Conservation (phyloP, 2,888 invertebrate genomes). For the Eilema griseolum region DNA sequence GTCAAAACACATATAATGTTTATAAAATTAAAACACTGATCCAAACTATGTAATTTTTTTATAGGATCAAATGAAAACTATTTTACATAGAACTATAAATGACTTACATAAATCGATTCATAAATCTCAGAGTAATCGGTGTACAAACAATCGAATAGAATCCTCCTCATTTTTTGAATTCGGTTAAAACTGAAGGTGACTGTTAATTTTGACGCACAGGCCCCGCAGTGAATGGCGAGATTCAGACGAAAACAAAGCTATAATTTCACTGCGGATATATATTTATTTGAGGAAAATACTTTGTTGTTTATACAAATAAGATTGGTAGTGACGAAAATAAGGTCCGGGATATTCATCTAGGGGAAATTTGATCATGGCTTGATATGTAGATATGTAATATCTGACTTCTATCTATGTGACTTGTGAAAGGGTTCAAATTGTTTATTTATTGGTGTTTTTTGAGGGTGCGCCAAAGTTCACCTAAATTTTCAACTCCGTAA, state of each 20-base stretch:
- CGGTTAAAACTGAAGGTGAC: conserved; percentile 26
- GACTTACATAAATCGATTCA: too few species aligned
- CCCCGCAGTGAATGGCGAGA: conserved; percentile 45
- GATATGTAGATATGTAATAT: conserved; percentile 44
- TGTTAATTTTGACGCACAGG: conserved; percentile 45
- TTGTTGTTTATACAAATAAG: conserved; percentile 57
- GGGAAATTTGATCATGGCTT: conserved; percentile 46
- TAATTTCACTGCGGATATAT: conserved; percentile 63
- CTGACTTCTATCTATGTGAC: conserved; percentile 14
- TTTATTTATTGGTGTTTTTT: background rate
- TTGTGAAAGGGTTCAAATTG: conserved; percentile 49
- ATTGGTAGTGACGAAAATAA: conserved; percentile 54
- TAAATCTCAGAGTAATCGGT: too few species aligned
- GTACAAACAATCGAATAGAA: too few species aligned
- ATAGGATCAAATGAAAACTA: too few species aligned
- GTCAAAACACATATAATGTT: too few species aligned
- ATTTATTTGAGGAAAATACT: conserved; percentile 55
- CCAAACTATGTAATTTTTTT: too few species aligned
- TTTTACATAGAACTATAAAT: too few species aligned
- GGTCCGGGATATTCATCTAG: conserved; percentile 49
- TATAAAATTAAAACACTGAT: too few species aligned
- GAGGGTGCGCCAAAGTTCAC: too few species aligned
- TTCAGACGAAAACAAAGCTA: conserved; percentile 70
- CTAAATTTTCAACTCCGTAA: too few species aligned
- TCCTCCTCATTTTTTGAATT: too few species aligned